Evolutionary conservation across 2,113 vertebrate species (phyloP), one percentile per base, ranked within the genome.

Genomic region (Thomomys bottae): DNA sequence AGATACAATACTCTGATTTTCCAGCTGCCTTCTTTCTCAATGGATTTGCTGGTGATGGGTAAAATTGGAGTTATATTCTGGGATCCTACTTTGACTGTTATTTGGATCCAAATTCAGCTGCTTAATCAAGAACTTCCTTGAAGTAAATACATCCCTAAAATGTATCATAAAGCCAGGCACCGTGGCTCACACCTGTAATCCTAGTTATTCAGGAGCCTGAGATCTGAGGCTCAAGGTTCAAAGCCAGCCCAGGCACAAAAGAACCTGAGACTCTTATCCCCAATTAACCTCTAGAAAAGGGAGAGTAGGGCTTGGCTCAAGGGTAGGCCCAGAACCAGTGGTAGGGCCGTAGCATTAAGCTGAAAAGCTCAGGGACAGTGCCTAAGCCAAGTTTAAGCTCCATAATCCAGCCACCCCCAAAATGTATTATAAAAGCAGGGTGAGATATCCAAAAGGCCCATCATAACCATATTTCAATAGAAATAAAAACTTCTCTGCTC

Each of bases 21-120:
- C 70, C 54, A 76, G 70, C 70, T 82, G 88, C 83, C 86, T 96
- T 94, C 82, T 61, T 94, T 66, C 89, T 57, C 93, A 88, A 24
- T 94, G 85, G 49, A 85, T 94, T 94, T 93, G 8, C 42, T 87
- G 38, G 59, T 94, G 73, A 76, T 36, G 70, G 72, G 40, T 89
- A 6, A 87, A 92, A 92, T 40, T 7, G 9, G 66, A 71, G 18
- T 4, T 83, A 89, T 84, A 18, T 76, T 70, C 94, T 70, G 95
- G 63, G 88, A 90, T 34, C 32, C 17, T 42, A 54, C 17, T 54
- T 93, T 72, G 61, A 72, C 73, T 72, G 34, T 14, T 87, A 3
- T 8, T 87, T 32, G 38, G 18, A 45, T 95, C 76, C 38, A 84
- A 54, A 45, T 49, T 94, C 68, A 93, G 38, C 45, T 66, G 40